Percentiles rank a stretch among this genome's conserved stretches.
phyloP scores from a whole-genome alignment of 2,797 vertebrate species.

The Leptodactylus fallax region DNA sequence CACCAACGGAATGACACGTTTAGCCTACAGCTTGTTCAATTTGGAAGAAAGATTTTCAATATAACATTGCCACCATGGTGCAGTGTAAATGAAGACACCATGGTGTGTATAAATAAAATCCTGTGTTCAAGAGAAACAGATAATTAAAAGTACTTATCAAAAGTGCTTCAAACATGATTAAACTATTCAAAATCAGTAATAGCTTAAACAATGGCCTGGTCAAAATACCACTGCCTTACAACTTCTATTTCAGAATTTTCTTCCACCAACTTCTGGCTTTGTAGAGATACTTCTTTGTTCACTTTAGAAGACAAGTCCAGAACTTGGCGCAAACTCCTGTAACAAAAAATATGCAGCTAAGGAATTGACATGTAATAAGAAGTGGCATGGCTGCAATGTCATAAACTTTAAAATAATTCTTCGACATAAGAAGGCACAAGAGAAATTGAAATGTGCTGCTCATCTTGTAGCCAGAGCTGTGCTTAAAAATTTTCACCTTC shows the following conservation, averaged over 20 bases:
- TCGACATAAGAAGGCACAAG: background rate
- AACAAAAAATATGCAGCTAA: conserved; percentile 10
- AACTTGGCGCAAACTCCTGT: conserved; percentile 77
- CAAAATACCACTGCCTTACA: conserved; percentile 72
- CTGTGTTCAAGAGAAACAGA: background rate
- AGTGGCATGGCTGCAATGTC: background rate
- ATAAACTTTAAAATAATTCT: background rate
- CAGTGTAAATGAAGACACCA: background rate
- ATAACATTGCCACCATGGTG: background rate
- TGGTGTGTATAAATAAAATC: background rate
- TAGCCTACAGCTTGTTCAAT: background rate
- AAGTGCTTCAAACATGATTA: background rate
- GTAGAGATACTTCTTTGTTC: conserved; percentile 76
- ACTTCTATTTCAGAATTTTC: conserved; percentile 61
- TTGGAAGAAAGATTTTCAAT: background rate
- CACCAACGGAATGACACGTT: background rate
- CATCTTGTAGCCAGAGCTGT: background rate
- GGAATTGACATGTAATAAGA: background rate
- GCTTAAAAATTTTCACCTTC: background rate
- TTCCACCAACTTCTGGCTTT: conserved; percentile 72
- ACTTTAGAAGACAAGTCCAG: conserved; percentile 78
- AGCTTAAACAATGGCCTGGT: conserved; percentile 5
- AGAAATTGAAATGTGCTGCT: background rate
- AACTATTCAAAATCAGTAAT: background rate
- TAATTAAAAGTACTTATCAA: background rate